Conservation (phyloP, 2,888 invertebrate genomes). For the Machimus rusticus region DNA sequence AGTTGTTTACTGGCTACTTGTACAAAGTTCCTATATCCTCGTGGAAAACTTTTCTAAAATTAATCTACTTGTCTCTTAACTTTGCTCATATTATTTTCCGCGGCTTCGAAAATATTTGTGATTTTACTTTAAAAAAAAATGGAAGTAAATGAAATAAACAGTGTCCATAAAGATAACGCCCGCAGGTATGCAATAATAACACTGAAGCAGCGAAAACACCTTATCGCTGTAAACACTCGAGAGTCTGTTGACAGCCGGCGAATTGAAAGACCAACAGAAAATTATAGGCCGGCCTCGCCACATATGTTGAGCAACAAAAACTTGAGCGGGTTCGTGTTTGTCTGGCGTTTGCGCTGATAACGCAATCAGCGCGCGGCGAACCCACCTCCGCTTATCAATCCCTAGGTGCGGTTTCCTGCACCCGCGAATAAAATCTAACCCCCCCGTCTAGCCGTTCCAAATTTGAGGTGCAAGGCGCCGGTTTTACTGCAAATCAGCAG, state of each 20-base stretch:
- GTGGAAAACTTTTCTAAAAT: background rate
- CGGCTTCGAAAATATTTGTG: background rate
- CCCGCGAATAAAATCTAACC: background rate
- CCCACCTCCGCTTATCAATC: background rate
- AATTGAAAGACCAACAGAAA: background rate
- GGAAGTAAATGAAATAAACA: background rate
- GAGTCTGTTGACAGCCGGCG: background rate
- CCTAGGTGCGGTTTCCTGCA: background rate
- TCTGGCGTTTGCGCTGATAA: background rate
- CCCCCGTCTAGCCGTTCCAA: background rate
- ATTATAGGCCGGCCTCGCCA: background rate
- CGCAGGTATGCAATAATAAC: background rate
- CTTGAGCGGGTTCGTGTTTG: background rate
- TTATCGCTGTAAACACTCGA: background rate
- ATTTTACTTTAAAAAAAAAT: background rate
- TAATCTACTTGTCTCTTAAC: background rate
- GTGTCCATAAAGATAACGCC: background rate
- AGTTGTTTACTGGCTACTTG: background rate
- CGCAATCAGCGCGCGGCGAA: background rate
- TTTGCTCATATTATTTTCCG: background rate
- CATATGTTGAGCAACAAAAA: background rate
- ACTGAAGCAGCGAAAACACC: background rate
- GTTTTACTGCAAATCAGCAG: background rate
- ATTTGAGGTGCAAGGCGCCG: background rate
- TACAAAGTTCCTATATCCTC: background rate